Percentiles rank a stretch among this genome's conserved stretches.
Conservation (phyloP, 1,140 invertebrate genomes). For the Pogonus chalceus region DNA sequence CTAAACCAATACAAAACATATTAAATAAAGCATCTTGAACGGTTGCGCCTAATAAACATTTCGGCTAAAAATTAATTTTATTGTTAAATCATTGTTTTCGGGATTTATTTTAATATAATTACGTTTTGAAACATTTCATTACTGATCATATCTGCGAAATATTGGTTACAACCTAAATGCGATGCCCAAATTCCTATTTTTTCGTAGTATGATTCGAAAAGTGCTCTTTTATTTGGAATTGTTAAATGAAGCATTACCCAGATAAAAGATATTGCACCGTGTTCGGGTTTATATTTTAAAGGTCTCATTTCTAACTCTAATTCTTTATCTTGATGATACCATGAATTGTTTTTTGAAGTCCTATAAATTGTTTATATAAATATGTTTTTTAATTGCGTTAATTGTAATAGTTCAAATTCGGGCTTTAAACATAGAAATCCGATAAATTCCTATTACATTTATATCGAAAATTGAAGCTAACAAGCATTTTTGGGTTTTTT, state of each 20-base stretch:
- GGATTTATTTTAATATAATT: neutral
- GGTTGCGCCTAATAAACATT: neutral
- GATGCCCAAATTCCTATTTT: neutral
- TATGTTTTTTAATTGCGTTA: neutral
- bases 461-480: neutral
- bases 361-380: neutral
- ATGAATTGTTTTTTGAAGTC: neutral
- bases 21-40: neutral
- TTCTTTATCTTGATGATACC: neutral
- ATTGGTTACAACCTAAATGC: neutral
- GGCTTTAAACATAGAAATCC: neutral
- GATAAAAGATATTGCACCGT: neutral
- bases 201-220: neutral
- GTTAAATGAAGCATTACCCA: neutral
- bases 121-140: neutral
- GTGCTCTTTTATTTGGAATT: neutral
- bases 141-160: neutral
- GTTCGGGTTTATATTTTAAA: neutral
- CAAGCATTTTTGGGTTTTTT: too few relatives aligned
- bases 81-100: neutral
- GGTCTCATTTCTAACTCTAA: neutral
- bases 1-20: neutral
- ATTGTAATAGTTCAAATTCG: neutral
- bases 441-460: neutral
- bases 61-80: neutral